Conservation (phyloP, 2,113 vertebrate species). For the Sterrhoptilus dennistouni region DNA sequence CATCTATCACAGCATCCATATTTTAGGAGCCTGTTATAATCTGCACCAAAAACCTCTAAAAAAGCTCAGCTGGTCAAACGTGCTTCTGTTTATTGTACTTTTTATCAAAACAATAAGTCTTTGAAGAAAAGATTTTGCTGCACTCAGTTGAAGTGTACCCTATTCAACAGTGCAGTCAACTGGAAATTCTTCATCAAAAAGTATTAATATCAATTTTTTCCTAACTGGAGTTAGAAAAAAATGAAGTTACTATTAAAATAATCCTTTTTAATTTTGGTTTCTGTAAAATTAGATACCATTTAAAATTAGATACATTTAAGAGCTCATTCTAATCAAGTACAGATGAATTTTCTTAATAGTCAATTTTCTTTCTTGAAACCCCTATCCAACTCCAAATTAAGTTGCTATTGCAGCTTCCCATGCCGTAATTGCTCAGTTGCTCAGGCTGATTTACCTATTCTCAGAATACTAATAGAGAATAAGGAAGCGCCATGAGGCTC, state of each 20-base stretch:
- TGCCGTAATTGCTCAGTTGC: not conserved
- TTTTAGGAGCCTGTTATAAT: not conserved
- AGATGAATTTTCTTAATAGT: not conserved
- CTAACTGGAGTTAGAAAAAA: not conserved
- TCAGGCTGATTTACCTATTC: not conserved
- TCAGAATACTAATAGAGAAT: not conserved
- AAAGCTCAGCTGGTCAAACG: not conserved
- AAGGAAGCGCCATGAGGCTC: not conserved
- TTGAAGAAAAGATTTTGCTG: not conserved
- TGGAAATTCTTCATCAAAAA: not conserved
- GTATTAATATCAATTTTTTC: not conserved
- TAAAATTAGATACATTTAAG: not conserved
- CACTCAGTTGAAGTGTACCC: not conserved
- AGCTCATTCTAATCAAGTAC: not conserved
- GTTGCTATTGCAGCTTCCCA: not conserved
- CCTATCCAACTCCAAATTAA: not conserved
- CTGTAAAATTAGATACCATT: not conserved
- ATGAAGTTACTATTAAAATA: not conserved
- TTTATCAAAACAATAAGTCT: not conserved
- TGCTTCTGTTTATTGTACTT: not conserved
- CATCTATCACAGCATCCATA: not conserved
- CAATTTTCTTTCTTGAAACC: not conserved
- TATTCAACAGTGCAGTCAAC: not conserved
- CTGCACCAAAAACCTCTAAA: not conserved
- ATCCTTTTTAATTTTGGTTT: not conserved